Percentiles rank a stretch among this genome's conserved stretches.
These are phyloP conservation scores for Caenorhabditis japonica DNA, from an alignment of 2,888 invertebrate species.

Conservation along the genomic window DNA sequence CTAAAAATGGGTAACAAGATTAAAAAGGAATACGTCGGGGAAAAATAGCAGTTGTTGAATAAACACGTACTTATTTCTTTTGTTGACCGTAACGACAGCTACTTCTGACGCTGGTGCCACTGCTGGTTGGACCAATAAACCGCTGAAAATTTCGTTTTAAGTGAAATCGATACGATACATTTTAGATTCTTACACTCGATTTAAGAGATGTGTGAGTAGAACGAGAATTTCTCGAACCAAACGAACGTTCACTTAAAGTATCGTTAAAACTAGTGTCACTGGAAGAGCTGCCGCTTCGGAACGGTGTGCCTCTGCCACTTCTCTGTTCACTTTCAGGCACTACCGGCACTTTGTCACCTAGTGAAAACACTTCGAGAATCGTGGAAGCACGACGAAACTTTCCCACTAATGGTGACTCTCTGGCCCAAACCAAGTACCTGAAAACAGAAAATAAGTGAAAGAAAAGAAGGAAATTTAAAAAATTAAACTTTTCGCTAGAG, in stretches of 20 bases:
- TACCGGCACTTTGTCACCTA: too few relatives aligned
- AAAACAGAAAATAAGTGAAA: not conserved
- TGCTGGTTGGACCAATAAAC: constrained; percentile 15
- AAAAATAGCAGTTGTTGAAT: too few relatives aligned
- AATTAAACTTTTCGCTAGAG: constrained; percentile 3
- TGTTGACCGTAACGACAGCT: not conserved
- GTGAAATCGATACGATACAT: too few relatives aligned
- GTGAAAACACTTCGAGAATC: constrained; percentile 29
- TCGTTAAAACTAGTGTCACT: not conserved
- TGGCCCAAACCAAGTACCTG: constrained; percentile 31
- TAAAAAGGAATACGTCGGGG: too few relatives aligned
- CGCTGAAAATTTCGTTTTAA: constrained; percentile 6
- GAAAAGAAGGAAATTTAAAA: not conserved
- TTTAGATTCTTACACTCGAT: too few relatives aligned
- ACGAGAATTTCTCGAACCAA: not conserved
- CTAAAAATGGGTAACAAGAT: too few relatives aligned
- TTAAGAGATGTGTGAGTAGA: too few relatives aligned
- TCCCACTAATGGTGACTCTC: constrained; percentile 11
- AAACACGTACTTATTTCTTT: too few relatives aligned
- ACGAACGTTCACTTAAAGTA: not conserved
- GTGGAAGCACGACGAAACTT: constrained; percentile 20
- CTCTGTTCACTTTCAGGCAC: too few relatives aligned
- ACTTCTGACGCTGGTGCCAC: not conserved
- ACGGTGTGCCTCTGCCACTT: too few relatives aligned
- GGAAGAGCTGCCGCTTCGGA: not conserved